These are phyloP conservation scores for Proteles cristata DNA, from an alignment of 2,113 vertebrate species.

Conservation along the genomic window DNA sequence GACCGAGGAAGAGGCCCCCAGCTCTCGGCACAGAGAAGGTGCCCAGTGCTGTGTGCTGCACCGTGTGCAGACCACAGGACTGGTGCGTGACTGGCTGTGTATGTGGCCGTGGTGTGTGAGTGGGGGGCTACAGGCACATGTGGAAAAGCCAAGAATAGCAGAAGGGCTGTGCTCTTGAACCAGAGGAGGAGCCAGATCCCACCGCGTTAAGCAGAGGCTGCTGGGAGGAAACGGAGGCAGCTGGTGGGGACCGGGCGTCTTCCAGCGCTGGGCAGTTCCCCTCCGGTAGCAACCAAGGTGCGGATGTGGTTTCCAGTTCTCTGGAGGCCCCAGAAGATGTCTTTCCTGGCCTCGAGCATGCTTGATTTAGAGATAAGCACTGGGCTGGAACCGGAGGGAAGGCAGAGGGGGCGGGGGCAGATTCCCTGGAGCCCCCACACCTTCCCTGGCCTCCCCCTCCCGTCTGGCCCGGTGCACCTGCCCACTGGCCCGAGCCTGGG, in stretches of 20 bases:
- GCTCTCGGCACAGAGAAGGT: accelerated
- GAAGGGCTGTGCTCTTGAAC: not conserved
- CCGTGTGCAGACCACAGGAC: accelerated
- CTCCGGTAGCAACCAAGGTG: conserved; percentile 55
- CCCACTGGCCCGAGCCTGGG: not conserved
- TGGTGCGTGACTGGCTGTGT: accelerated
- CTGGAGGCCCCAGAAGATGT: conserved; percentile 67
- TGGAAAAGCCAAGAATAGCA: not conserved
- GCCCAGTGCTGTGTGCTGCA: accelerated
- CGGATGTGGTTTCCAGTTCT: conserved; percentile 81
- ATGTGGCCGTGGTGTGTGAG: accelerated
- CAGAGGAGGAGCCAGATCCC: not conserved
- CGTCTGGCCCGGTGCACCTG: not conserved
- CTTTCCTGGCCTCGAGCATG: conserved; percentile 56
- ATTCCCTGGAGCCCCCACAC: accelerated
- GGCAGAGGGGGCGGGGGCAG: not conserved
- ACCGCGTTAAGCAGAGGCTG: not conserved
- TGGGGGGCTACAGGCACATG: too few relatives aligned
- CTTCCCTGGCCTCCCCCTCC: not conserved
- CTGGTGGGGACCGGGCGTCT: conserved; percentile 47
- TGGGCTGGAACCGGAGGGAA: not conserved
- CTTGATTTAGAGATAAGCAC: conserved; percentile 71
- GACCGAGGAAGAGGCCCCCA: too few relatives aligned
- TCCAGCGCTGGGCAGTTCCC: conserved; percentile 67
- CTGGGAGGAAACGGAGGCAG: conserved; percentile 75